Evolutionary conservation across 2,113 vertebrate genomes (phyloP).

Genomic region (Dolichotis patagonum): DNA sequence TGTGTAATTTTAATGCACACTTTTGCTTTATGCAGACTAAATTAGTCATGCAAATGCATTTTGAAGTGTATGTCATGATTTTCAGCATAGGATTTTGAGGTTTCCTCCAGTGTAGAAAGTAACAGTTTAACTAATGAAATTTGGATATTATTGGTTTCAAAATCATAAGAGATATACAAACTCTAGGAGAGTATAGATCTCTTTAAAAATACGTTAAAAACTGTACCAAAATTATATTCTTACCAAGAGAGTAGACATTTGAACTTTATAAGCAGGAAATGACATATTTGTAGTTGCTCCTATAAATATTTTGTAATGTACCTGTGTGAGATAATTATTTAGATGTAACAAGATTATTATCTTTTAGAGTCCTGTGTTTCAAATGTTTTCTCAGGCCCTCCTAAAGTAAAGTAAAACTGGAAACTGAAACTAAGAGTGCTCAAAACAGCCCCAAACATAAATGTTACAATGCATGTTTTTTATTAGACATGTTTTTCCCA

Average conservation of each 20-base stretch:
- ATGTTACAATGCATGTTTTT: background rate
- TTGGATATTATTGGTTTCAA: background rate
- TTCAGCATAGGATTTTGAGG: constrained; percentile 35
- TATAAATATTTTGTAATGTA: constrained; percentile 15
- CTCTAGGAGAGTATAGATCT: background rate
- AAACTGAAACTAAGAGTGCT: background rate
- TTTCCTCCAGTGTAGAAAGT: background rate
- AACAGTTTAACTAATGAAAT: background rate
- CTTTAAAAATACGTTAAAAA: constrained; percentile 13
- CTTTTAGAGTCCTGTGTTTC: background rate
- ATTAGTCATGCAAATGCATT: constrained; percentile 23
- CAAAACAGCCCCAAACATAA: background rate
- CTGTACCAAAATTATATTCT: background rate
- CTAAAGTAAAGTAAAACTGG: background rate
- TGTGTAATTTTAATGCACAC: constrained; percentile 33
- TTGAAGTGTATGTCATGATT: constrained; percentile 38
- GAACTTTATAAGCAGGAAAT: background rate
- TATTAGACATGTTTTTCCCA: background rate
- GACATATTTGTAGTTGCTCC: background rate
- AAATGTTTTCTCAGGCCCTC: background rate
- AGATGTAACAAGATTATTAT: background rate
- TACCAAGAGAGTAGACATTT: background rate
- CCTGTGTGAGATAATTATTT: background rate
- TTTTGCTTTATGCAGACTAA: constrained; percentile 14
- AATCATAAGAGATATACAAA: background rate